Percentiles rank a stretch among this genome's conserved stretches.
Conservation (phyloP, 2,888 invertebrate genomes). For the Syrphus vitripennis region DNA sequence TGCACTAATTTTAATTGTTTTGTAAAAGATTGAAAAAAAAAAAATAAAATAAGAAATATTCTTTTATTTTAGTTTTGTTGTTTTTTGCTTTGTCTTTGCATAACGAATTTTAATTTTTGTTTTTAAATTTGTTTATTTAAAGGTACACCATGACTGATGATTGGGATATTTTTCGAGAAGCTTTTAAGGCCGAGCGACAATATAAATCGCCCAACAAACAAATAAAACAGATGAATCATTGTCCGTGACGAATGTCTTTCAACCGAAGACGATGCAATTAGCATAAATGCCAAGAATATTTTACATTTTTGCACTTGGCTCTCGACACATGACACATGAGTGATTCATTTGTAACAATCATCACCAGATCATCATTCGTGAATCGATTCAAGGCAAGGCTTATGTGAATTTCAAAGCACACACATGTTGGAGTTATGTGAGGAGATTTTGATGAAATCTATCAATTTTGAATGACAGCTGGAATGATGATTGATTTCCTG, state of each 20-base stretch:
- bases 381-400: neutral
- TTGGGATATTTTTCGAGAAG: constrained; percentile 23
- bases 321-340: no score
- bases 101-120: constrained; percentile 42
- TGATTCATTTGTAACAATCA: constrained; percentile 45
- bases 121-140: constrained; percentile 52
- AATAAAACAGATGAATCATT: constrained; percentile 54
- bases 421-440: constrained; percentile 17
- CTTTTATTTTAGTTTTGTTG: constrained; percentile 48
- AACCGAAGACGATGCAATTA: constrained; percentile 53
- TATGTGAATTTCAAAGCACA: neutral
- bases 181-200: constrained; percentile 11
- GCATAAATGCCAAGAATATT: constrained; percentile 59
- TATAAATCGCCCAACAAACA: constrained; percentile 23
- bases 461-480: constrained; percentile 33
- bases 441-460: constrained; percentile 28
- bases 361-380: neutral
- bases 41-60: neutral
- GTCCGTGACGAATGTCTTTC: constrained; percentile 64
- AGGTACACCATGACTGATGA: constrained; percentile 27
- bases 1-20: constrained; percentile 36
- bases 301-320: constrained; percentile 48
- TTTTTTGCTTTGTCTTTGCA: constrained; percentile 71
- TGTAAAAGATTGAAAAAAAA: constrained; percentile 72
- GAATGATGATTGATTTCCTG: constrained; percentile 42